phyloP scores from a whole-genome alignment of 2,113 vertebrate species.

The Hucho hucho region DNA sequence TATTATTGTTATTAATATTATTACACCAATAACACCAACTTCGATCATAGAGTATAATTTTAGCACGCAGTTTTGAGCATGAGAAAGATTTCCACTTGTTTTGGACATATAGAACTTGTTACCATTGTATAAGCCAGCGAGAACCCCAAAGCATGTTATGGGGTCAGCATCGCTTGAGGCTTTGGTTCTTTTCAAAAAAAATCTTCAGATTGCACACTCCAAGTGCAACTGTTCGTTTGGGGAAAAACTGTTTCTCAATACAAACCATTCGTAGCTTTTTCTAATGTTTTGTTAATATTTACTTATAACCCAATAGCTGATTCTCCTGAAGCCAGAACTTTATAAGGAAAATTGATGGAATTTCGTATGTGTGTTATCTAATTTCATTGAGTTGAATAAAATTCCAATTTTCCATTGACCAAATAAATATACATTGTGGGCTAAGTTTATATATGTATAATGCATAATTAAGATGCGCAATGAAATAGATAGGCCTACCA shows the following conservation, averaged over 20 bases:
- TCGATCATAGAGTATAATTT: not conserved
- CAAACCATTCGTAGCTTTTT: too few species aligned
- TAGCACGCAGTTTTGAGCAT: slow-evolving; percentile 19
- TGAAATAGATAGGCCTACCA: not conserved
- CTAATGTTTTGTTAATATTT: not conserved
- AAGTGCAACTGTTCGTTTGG: not conserved
- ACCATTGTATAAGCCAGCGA: slow-evolving; percentile 45
- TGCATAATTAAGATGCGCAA: not conserved
- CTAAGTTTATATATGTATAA: not conserved
- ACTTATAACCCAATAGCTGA: not conserved
- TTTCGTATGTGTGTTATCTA: not conserved
- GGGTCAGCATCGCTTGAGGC: slow-evolving; percentile 45
- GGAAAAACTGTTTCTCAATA: too few species aligned
- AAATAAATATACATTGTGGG: not conserved
- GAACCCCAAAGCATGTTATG: slow-evolving; percentile 29
- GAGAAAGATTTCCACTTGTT: slow-evolving; percentile 18
- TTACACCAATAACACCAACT: slow-evolving; percentile 8
- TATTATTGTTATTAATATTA: slow-evolving; percentile 22
- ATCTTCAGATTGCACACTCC: slow-evolving; percentile 43
- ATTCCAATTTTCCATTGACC: not conserved
- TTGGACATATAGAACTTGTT: slow-evolving; percentile 17
- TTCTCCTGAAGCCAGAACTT: not conserved
- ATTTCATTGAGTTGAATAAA: not conserved
- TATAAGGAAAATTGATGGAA: not conserved
- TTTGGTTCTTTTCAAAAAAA: slow-evolving; percentile 30